Evolutionary conservation across 2,797 vertebrate genomes (phyloP).

Genomic region (Hydrolagus colliei): DNA sequence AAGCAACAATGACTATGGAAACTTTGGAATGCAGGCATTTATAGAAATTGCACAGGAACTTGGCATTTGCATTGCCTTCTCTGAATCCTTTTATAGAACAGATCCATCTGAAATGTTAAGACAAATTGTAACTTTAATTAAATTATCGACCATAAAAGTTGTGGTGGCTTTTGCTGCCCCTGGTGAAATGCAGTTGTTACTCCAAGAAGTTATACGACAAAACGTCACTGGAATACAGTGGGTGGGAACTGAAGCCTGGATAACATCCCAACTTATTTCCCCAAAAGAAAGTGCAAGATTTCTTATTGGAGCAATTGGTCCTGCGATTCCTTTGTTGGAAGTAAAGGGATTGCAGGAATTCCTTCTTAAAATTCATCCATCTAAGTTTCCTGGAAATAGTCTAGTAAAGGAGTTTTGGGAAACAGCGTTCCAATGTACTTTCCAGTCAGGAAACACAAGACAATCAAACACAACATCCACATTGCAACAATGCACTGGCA

Average conservation of each 20-base stretch:
- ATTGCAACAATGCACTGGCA: not conserved
- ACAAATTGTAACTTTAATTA: not conserved
- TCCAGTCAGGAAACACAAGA: no score
- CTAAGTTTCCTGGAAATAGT: not conserved
- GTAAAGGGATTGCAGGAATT: not conserved
- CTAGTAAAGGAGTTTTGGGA: slow-evolving; percentile 27
- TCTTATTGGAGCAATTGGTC: not conserved
- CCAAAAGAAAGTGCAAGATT: not conserved
- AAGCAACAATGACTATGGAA: not conserved
- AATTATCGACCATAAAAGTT: slow-evolving; percentile 2
- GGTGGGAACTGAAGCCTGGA: slow-evolving; percentile 11
- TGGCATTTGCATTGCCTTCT: not conserved
- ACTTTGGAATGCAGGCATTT: not conserved
- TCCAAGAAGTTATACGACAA: not conserved
- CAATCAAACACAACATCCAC: not conserved
- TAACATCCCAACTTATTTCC: not conserved
- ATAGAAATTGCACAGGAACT: not conserved
- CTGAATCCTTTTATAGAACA: not conserved
- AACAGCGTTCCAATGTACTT: not conserved
- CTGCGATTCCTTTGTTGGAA: not conserved
- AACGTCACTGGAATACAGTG: slow-evolving; percentile 8
- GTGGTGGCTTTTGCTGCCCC: not conserved
- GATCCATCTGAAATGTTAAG: not conserved
- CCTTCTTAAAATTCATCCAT: not conserved
- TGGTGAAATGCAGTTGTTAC: not conserved